Percentiles rank a stretch among this genome's conserved stretches.
Conservation (phyloP, 2,113 vertebrate species). For the Onychostoma macrolepis region DNA sequence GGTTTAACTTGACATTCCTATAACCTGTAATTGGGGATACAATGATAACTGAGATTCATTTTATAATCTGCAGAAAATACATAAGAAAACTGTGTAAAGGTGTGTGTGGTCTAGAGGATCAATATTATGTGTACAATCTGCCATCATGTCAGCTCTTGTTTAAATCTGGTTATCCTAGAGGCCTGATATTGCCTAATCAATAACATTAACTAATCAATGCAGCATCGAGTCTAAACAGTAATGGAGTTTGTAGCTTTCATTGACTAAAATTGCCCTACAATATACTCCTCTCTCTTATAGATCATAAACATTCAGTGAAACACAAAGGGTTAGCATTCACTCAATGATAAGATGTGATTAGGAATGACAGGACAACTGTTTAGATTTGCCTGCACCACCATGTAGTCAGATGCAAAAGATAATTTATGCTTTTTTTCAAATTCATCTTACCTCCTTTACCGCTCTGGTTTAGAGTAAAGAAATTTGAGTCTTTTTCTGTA, state of each 20-base stretch:
- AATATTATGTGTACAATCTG: not conserved
- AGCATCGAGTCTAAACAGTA: not conserved
- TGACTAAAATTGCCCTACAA: not conserved
- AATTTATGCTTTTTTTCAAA: not conserved
- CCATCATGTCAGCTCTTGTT: not conserved
- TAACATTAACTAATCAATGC: constrained; percentile 28
- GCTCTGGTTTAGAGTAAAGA: constrained; percentile 82
- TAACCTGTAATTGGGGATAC: constrained; percentile 72
- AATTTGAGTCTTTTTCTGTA: constrained; percentile 80
- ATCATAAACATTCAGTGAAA: constrained; percentile 1
- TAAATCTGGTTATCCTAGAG: not conserved
- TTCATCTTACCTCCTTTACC: constrained; percentile 81
- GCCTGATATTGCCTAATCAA: constrained; percentile 5
- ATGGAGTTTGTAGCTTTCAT: not conserved
- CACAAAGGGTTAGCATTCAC: not conserved
- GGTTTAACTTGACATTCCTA: constrained; percentile 81
- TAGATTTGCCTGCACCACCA: not conserved
- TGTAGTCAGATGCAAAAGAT: not conserved
- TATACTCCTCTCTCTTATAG: not conserved
- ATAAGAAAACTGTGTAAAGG: not conserved
- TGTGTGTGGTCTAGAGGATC: not conserved
- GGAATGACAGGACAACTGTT: not conserved
- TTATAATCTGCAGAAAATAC: not conserved
- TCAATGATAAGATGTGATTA: not conserved
- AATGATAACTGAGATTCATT: not conserved